Percentiles rank a stretch among this genome's conserved stretches.
Conservation (phyloP, 2,113 vertebrate genomes). For the Pontoporia blainvillei region DNA sequence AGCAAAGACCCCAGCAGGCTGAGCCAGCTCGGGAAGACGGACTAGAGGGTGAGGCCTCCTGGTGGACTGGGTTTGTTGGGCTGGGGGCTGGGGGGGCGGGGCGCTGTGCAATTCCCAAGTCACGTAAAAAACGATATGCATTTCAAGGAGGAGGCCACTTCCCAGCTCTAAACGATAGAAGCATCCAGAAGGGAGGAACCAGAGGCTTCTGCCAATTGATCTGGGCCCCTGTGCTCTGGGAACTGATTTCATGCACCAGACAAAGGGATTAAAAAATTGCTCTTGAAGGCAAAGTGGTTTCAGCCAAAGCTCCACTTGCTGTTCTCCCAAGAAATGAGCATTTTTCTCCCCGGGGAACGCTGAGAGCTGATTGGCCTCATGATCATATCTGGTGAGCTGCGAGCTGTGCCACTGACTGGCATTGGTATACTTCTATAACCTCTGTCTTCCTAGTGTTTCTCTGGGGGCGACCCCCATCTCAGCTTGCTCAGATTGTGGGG, state of each 20-base stretch:
- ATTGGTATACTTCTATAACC: not conserved
- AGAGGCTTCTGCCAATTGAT: constrained; percentile 61
- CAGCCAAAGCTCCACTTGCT: constrained; percentile 14
- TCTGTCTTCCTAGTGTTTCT: not conserved
- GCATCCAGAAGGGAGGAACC: constrained; percentile 37
- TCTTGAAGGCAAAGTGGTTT: constrained; percentile 43
- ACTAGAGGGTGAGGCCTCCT: not conserved
- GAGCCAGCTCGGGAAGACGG: not conserved
- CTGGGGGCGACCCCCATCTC: not conserved
- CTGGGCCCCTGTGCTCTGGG: constrained; percentile 55
- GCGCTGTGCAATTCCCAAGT: not conserved
- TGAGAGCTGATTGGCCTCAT: not conserved
- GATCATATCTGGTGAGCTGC: not conserved
- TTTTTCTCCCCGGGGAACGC: not conserved
- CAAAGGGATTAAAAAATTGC: constrained; percentile 60
- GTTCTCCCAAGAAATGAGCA: not conserved
- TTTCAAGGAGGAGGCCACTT: not conserved
- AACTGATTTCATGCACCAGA: constrained; percentile 55
- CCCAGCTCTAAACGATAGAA: constrained; percentile 24
- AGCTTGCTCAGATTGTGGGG: not conserved
- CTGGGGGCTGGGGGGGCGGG: rapidly evolving
- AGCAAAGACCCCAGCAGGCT: not conserved
- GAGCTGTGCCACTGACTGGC: not conserved
- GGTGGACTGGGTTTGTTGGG: rapidly evolving
- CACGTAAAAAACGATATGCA: not conserved